Evolutionary conservation across 2,888 invertebrate genomes (phyloP).

Genomic region (Mythimna loreyi): DNA sequence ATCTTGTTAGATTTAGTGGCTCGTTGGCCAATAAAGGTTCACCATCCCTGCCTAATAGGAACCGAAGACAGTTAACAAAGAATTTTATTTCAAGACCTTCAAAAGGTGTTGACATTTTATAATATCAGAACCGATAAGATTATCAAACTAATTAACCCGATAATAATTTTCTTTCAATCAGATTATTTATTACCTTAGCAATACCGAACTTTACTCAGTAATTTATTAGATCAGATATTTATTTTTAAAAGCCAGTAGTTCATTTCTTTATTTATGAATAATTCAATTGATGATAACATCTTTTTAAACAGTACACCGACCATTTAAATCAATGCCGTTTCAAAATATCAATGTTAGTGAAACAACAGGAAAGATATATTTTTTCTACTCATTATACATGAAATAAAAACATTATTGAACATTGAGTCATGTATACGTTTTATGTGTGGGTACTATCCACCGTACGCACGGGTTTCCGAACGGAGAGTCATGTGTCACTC

Average conservation of each 20-base stretch:
- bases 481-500: too few species aligned
- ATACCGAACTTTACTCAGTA: conserved; percentile 5
- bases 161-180: conserved; percentile 16
- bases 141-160: not conserved
- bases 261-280: not conserved
- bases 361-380: not conserved
- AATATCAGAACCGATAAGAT: not conserved
- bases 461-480: too few species aligned
- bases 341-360: not conserved
- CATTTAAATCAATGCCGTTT: not conserved
- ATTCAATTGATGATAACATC: not conserved
- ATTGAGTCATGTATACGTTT: too few species aligned
- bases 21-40: too few species aligned
- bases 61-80: not conserved
- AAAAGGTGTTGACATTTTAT: not conserved
- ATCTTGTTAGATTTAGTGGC: too few species aligned
- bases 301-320: conserved; percentile 2
- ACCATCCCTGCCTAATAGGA: too few species aligned
- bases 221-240: not conserved
- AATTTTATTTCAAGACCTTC: conserved; percentile 1
- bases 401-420: not conserved
- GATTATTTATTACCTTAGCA: conserved; percentile 9
- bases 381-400: not conserved
- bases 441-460: too few species aligned
- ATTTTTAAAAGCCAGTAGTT: conserved; percentile 25